Conservation (phyloP, 53 echinoderm and acorn worm genomes). For the Pentamera pediparva region DNA sequence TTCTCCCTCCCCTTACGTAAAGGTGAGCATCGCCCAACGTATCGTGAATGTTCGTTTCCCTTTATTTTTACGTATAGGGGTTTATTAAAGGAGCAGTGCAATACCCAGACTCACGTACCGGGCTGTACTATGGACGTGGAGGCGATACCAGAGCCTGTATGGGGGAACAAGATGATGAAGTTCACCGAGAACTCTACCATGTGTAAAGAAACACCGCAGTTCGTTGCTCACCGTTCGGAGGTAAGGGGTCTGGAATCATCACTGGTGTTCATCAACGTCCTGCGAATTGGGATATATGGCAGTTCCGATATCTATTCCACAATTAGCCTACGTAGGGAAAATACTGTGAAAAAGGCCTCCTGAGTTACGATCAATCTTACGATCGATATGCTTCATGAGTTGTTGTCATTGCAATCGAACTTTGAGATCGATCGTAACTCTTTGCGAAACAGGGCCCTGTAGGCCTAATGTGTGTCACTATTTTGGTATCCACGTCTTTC, state of each 20-base stretch:
- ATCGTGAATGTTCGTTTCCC: too few species aligned
- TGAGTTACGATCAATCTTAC: too few species aligned
- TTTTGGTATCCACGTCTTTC: too few species aligned
- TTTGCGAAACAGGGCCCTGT: too few species aligned
- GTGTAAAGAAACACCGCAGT: constrained; percentile 67
- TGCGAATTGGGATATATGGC: background rate
- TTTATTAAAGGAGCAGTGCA: constrained; percentile 84
- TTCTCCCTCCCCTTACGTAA: too few species aligned
- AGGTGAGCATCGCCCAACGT: too few species aligned
- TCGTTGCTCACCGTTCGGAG: constrained; percentile 71
- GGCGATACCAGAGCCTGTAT: constrained; percentile 20
- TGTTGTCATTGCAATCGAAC: too few species aligned
- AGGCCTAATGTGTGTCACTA: too few species aligned
- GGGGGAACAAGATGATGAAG: constrained; percentile 1
- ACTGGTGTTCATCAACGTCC: background rate
- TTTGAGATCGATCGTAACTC: too few species aligned
- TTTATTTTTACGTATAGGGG: too few species aligned
- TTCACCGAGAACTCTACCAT: constrained; percentile 24
- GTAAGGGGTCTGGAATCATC: constrained; percentile 43
- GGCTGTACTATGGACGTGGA: constrained; percentile 59
- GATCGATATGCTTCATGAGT: too few species aligned
- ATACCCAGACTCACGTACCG: constrained; percentile 63
- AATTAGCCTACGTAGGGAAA: background rate
- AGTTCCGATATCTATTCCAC: background rate
- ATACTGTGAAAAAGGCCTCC: too few species aligned